phyloP scores from a whole-genome alignment of 2,888 invertebrate genomes.

The Poecilobothrus nobilitatus region DNA sequence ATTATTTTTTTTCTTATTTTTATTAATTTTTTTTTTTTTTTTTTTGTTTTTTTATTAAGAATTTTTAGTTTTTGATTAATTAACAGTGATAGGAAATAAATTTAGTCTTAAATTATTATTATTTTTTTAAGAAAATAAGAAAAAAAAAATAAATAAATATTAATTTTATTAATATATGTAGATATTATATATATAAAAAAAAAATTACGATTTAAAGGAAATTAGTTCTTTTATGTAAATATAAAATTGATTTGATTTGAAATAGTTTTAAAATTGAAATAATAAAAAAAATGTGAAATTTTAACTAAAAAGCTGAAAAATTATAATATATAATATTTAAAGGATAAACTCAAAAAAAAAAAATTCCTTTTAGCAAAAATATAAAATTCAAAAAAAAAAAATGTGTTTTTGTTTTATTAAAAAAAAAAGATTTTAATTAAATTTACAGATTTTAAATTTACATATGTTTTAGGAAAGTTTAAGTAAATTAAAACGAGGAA shows the following conservation, averaged over 20 bases:
- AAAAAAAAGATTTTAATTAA: no score
- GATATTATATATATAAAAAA: not conserved
- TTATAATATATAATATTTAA: not conserved
- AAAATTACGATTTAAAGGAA: not conserved
- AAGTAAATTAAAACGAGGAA: no score
- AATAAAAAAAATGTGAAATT: not conserved
- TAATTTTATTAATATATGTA: not conserved
- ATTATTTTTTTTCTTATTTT: not conserved
- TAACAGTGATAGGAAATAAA: not conserved
- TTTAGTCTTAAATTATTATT: not conserved
- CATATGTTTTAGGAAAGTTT: no score
- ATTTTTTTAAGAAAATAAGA: not conserved
- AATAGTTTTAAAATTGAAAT: not conserved
- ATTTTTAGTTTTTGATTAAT: no score
- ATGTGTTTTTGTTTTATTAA: no score
- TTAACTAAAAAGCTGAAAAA: not conserved
- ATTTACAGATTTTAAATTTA: no score
- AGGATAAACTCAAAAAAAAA: not conserved
- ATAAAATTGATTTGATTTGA: not conserved
- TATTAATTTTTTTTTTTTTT: not conserved
- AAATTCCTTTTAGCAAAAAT: not conserved
- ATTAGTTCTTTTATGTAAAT: conserved; percentile 1
- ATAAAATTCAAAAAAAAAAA: not conserved
- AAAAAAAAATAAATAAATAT: no score
- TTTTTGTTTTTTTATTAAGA: no score